These are phyloP conservation scores for Varanus komodoensis DNA, from an alignment of 2,113 vertebrate genomes.

Conservation along the genomic window DNA sequence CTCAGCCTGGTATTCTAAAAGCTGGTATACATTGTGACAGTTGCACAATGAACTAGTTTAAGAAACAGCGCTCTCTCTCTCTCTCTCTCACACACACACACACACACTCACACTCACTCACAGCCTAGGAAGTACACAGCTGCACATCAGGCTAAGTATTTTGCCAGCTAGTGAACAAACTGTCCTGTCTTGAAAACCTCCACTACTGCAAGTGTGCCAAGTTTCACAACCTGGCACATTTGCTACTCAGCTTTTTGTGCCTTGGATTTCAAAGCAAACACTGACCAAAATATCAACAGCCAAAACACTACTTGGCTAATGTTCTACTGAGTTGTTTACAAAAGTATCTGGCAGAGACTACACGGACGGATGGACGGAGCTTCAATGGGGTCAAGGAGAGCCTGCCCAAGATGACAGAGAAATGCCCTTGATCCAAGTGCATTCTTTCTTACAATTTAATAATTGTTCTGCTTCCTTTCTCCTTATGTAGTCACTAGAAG, in stretches of 20 bases:
- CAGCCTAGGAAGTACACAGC: constrained; percentile 3
- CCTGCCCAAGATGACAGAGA: not conserved
- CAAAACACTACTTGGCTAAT: not conserved
- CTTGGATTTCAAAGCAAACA: not conserved
- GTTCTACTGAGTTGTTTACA: constrained; percentile 15
- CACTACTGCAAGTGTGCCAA: constrained; percentile 2
- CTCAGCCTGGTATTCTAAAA: not conserved
- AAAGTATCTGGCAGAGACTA: not conserved
- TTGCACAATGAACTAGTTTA: constrained; percentile 50
- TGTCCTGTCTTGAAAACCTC: not conserved
- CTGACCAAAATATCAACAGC: not conserved
- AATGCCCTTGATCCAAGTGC: not conserved
- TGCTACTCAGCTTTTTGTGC: constrained; percentile 16
- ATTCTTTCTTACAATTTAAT: not conserved
- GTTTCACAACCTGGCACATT: constrained; percentile 31
- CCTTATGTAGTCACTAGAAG: not conserved
- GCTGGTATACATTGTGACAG: constrained; percentile 13
- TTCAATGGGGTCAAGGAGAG: not conserved
- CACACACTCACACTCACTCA: not conserved
- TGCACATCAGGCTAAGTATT: not conserved
- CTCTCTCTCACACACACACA: too few relatives aligned
- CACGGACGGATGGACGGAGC: not conserved
- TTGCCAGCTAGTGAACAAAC: not conserved
- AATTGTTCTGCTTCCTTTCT: not conserved
- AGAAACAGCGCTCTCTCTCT: not conserved